Base-by-base conservation (phyloP, 2,113 vertebrate species). In the Saccopteryx leptura region DNA sequence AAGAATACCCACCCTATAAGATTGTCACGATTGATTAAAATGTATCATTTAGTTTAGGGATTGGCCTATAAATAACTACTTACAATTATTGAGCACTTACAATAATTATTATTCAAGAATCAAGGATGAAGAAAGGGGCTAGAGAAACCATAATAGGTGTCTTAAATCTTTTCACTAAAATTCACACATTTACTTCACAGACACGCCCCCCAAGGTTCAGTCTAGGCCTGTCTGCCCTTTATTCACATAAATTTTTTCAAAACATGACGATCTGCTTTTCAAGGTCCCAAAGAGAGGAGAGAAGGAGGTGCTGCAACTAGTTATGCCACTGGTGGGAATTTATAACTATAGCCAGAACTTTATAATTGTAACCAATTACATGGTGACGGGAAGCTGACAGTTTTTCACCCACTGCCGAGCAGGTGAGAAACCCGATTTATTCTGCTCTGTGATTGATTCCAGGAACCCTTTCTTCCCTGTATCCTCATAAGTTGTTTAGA, bases 61-160 rank as follows among this genome's bases (percentile, higher is more conserved):
- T 28, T 86, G 46, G 52, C 14, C 63, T 52, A 89, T 31, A 60
- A 48, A 86, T 48, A 89, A 88, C 33, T 65, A 90, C 0, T 60
- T 63, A 63, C 84, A 91, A 88, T 68, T 82, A 92, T 13, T 50
- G 15, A 24, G 13, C 2, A 6, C 2, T 92, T 87, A 56, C 74
- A 89, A 65, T 75, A 66, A 83, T 56, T 58, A 83, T 52, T 85
- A 92, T 58, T 75, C 84, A 88, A 83, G 60, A 84, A 84, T 31
- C 21, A 48, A 14, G 63, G 69, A 76, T 66, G 52, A 89, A 79
- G 60, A 88, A 85, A 48, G 11, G 5, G 13, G 19, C 33, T 14
- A 80, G 23, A 81, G 50, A 94, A 54, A 54, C 72, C 48, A 86
- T 81, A 54, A 86, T 1, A 71, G 18, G 66, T 80, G 50, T 33